These are phyloP conservation scores for Lepidonotus clava DNA, from an alignment of 2,888 invertebrate genomes.

Conservation along the genomic window DNA sequence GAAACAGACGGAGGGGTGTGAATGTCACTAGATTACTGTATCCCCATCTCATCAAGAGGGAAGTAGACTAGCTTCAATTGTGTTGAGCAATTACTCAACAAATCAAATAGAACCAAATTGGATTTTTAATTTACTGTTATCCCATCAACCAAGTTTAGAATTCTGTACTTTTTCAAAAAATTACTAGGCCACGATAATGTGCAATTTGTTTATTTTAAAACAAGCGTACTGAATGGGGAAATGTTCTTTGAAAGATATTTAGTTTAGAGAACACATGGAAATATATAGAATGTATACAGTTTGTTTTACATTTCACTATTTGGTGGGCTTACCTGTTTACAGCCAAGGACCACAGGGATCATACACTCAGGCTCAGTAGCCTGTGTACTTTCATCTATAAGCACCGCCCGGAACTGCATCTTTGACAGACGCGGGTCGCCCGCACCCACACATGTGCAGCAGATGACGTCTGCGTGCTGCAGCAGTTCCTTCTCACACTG, in stretches of 20 bases:
- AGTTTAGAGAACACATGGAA: no score
- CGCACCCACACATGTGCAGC: slow-evolving; percentile 99
- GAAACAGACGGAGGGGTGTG: slow-evolving; percentile 44
- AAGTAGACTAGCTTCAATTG: neutral
- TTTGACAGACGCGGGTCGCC: slow-evolving; percentile 96
- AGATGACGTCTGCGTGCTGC: slow-evolving; percentile 97
- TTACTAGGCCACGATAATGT: no score
- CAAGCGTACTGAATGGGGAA: no score
- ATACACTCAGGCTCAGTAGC: slow-evolving; percentile 97
- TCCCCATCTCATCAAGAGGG: neutral
- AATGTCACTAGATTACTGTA: no score
- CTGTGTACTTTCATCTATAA: slow-evolving; percentile 98
- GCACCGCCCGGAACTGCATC: slow-evolving; percentile 96
- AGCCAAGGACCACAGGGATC: slow-evolving; percentile 99
- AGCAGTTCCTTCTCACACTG: slow-evolving; percentile 92
- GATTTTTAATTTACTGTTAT: neutral
- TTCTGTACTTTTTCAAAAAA: no score
- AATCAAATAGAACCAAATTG: no score
- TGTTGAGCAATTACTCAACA: neutral
- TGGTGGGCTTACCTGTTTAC: slow-evolving; percentile 86
- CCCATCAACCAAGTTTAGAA: no score
- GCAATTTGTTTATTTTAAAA: no score
- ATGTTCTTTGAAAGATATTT: no score
- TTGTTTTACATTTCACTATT: no score
- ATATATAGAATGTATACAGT: neutral